phyloP scores from a whole-genome alignment of 2,797 vertebrate genomes.

The Cyprinella venusta region DNA sequence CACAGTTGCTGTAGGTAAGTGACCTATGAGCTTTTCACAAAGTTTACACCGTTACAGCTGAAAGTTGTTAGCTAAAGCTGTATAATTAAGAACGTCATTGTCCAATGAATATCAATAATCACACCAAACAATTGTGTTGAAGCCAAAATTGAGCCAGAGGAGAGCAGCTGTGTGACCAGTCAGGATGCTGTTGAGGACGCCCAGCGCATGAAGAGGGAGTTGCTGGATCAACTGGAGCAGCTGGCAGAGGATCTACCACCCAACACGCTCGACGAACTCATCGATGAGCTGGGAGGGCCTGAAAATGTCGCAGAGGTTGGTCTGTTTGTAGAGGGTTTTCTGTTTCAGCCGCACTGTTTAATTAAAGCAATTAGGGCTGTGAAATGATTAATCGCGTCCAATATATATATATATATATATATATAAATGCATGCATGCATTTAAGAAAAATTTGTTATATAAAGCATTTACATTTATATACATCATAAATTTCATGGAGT shows the following conservation, averaged over 20 bases:
- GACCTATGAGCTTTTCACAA: neutral
- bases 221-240: constrained; percentile 91
- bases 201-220: constrained; percentile 93
- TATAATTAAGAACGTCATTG: neutral
- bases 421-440: too few relatives aligned
- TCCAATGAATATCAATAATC: neutral
- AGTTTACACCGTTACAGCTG: neutral
- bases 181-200: constrained; percentile 96
- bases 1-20: constrained; percentile 43
- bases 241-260: constrained; percentile 92
- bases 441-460: too few relatives aligned
- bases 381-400: too few relatives aligned
- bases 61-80: neutral
- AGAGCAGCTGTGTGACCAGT: constrained; percentile 88
- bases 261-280: constrained; percentile 96
- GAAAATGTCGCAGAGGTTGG: constrained; percentile 96
- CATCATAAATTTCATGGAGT: too few relatives aligned
- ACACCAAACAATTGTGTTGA: neutral
- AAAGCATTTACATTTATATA: too few relatives aligned
- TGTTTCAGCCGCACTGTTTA: neutral
- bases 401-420: too few relatives aligned
- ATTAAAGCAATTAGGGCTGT: neutral
- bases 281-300: constrained; percentile 96
- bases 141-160: constrained; percentile 76
- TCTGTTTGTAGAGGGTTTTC: neutral